phyloP scores from a whole-genome alignment of 2,888 invertebrate genomes.

The Platerodrilus igneus region DNA sequence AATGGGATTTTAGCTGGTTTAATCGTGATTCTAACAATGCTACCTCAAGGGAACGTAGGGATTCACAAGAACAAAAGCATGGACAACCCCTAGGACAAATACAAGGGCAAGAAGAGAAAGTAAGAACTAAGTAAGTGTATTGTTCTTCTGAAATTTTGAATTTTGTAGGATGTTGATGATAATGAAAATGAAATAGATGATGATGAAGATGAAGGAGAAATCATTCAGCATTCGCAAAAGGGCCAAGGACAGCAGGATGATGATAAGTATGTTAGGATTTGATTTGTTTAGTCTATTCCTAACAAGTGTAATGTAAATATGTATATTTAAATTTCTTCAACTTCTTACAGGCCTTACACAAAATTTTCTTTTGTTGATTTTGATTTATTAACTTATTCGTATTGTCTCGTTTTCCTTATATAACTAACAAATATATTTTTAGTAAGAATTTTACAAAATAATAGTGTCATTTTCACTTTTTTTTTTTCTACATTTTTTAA shows the following conservation, averaged over 20 bases:
- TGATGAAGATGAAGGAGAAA: constrained; percentile 2
- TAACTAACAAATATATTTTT: no score
- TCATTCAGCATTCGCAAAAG: constrained; percentile 9
- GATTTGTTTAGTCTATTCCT: no score
- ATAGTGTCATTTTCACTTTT: no score
- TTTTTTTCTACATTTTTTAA: no score
- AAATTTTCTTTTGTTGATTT: no score
- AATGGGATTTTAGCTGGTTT: constrained; percentile 25
- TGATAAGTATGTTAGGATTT: background rate
- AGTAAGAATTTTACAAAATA: no score
- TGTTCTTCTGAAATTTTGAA: background rate
- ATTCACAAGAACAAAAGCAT: constrained; percentile 4
- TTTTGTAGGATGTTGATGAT: constrained; percentile 7
- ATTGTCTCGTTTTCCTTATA: no score
- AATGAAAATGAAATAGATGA: constrained; percentile 6
- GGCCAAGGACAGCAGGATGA: background rate
- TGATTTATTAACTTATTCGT: no score
- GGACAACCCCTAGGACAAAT: background rate
- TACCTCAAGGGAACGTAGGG: constrained; percentile 16
- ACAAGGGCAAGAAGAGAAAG: constrained; percentile 8
- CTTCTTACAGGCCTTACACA: no score
- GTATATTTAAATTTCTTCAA: no score
- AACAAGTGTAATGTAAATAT: no score
- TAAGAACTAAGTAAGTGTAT: no score
- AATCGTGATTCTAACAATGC: constrained; percentile 36